Conservation (phyloP, 2,797 vertebrate genomes). For the Dendrocincla fuliginosa region DNA sequence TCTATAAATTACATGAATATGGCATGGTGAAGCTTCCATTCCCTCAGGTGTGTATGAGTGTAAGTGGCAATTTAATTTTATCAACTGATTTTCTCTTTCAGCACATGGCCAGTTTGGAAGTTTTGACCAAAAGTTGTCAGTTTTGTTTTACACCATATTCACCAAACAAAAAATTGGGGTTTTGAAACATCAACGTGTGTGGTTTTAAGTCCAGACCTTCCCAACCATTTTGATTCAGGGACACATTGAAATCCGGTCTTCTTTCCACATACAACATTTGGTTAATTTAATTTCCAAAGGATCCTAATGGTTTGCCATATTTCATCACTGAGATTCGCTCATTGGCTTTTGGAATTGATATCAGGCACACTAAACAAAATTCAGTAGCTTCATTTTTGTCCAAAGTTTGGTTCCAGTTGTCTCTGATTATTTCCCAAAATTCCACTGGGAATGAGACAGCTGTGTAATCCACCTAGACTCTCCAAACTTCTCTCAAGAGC, state of each 20-base stretch:
- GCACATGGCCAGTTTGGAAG: not conserved
- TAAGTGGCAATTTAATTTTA: not conserved
- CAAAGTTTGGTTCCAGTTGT: not conserved
- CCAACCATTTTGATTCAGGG: not conserved
- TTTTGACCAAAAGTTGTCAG: not conserved
- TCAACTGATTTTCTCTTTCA: not conserved
- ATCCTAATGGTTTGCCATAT: not conserved
- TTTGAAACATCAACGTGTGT: not conserved
- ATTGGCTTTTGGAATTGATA: not conserved
- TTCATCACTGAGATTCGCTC: not conserved
- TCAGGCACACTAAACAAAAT: not conserved
- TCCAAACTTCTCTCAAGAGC: not conserved
- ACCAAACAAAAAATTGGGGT: not conserved
- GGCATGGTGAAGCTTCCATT: not conserved
- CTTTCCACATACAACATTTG: not conserved
- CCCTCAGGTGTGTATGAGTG: fast-evolving
- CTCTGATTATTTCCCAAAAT: not conserved
- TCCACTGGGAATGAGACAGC: not conserved
- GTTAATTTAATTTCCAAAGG: not conserved
- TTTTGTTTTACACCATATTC: not conserved
- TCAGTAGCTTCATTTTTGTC: not conserved
- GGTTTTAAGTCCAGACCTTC: not conserved
- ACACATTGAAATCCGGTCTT: not conserved
- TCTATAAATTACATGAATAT: not conserved
- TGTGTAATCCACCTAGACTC: not conserved